These are phyloP conservation scores for Trichoplusia ni DNA, from an alignment of 1,140 invertebrate genomes.

Conservation along the genomic window DNA sequence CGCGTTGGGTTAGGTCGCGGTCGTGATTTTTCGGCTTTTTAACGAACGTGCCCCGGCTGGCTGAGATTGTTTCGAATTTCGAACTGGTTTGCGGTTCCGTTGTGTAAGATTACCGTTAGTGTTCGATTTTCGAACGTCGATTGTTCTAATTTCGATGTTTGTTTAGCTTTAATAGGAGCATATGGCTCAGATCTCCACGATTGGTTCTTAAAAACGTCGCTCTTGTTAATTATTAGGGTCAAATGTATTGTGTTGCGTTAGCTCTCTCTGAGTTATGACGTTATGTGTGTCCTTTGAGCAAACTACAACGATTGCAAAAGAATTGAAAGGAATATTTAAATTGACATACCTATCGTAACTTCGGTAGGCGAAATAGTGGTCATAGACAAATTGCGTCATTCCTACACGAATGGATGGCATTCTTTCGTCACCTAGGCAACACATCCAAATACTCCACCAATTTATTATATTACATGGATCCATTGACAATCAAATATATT, in stretches of 20 bases:
- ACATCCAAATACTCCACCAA: too few relatives aligned
- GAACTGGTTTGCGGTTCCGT: slow-evolving; percentile 32
- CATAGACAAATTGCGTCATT: neutral
- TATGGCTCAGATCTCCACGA: neutral
- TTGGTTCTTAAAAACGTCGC: neutral
- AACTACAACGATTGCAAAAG: neutral
- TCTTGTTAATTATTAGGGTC: slow-evolving; percentile 14
- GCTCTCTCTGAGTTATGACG: neutral
- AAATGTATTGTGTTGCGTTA: slow-evolving; percentile 6
- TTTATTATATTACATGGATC: too few relatives aligned
- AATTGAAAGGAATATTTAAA: neutral
- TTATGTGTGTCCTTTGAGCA: neutral
- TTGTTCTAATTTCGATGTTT: slow-evolving; percentile 26
- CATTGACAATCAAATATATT: too few relatives aligned
- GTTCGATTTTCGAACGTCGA: slow-evolving; percentile 29
- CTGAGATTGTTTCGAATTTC: slow-evolving; percentile 26
- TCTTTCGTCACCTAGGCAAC: too few relatives aligned
- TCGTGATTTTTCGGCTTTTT: slow-evolving; percentile 43
- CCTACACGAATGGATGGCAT: neutral
- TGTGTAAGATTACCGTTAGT: slow-evolving; percentile 32
- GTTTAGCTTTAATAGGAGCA: slow-evolving; percentile 10
- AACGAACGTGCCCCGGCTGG: neutral
- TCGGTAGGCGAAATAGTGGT: neutral
- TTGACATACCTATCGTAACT: neutral
- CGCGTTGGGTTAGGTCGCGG: slow-evolving; percentile 72